A percentile compares a stretch with the other conserved stretches of the same genome.
These are phyloP conservation scores for Malthinus flaveolus DNA, from an alignment of 2,888 invertebrate genomes.

Conservation along the genomic window DNA sequence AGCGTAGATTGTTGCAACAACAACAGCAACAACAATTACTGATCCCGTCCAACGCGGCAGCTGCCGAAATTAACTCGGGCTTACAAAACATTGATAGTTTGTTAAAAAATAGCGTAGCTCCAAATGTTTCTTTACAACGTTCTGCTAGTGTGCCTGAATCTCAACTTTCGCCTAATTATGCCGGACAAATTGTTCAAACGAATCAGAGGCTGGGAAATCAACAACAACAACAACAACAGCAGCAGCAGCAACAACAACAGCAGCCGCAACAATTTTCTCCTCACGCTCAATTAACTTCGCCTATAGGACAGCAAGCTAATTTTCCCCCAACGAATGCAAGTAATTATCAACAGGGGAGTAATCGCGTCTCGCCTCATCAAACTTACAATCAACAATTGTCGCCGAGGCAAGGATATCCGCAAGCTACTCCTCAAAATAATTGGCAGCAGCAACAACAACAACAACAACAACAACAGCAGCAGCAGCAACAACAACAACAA, in stretches of 20 bases:
- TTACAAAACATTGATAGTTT: slow-evolving; percentile 80
- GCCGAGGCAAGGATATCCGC: slow-evolving; percentile 45
- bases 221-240: slow-evolving; percentile 25
- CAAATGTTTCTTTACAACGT: slow-evolving; percentile 84
- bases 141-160: slow-evolving; percentile 63
- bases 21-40: slow-evolving; percentile 82
- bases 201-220: slow-evolving; percentile 44
- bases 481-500: not conserved
- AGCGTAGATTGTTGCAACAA: slow-evolving; percentile 73
- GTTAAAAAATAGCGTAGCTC: slow-evolving; percentile 82
- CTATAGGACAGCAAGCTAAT: slow-evolving; percentile 47
- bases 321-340: slow-evolving; percentile 47
- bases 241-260: slow-evolving; percentile 24
- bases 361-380: slow-evolving; percentile 62
- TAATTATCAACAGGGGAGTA: slow-evolving; percentile 51
- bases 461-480: slow-evolving; percentile 34
- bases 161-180: slow-evolving; percentile 63
- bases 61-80: slow-evolving; percentile 58
- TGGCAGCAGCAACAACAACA: slow-evolving; percentile 38
- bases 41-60: slow-evolving; percentile 76
- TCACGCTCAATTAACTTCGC: slow-evolving; percentile 55
- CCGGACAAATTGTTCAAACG: slow-evolving; percentile 50
- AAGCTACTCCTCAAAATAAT: slow-evolving; percentile 37
- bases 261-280: slow-evolving; percentile 51
- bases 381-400: slow-evolving; percentile 62